phyloP scores from a whole-genome alignment of 2,113 vertebrate species.

The Climacteris rufus region DNA sequence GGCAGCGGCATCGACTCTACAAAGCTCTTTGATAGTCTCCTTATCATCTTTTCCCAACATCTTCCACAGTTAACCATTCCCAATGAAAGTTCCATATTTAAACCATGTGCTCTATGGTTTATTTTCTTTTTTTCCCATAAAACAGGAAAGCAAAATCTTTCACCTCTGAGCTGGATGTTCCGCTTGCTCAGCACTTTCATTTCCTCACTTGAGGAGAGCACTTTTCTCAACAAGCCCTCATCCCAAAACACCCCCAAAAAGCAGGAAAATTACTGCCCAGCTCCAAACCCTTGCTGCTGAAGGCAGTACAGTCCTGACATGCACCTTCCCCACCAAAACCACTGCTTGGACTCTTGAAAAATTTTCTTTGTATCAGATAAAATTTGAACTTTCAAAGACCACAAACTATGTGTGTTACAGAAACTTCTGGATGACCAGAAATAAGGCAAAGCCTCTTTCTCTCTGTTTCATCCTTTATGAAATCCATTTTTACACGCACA shows the following conservation, averaged over 20 bases:
- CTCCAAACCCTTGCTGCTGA: neutral
- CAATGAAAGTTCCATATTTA: neutral
- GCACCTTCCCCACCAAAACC: neutral
- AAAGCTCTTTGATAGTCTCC: neutral
- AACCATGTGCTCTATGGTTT: neutral
- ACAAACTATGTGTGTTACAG: neutral
- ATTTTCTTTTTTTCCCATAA: neutral
- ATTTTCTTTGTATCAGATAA: neutral
- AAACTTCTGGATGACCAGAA: neutral
- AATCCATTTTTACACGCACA: neutral
- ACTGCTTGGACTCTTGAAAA: neutral
- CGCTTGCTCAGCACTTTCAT: neutral
- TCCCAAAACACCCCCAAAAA: neutral
- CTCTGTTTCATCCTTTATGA: neutral
- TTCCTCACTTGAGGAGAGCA: neutral
- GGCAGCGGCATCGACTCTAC: neutral
- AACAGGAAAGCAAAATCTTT: neutral
- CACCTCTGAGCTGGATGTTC: neutral
- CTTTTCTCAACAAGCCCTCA: neutral
- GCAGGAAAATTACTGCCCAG: fast-evolving
- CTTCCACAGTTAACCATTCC: neutral
- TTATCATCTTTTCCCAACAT: neutral
- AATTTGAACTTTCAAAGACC: neutral
- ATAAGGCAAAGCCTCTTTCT: neutral
- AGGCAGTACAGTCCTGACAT: fast-evolving